Base-by-base conservation (phyloP, 2,888 invertebrate species). In the Cepaea hortensis region DNA sequence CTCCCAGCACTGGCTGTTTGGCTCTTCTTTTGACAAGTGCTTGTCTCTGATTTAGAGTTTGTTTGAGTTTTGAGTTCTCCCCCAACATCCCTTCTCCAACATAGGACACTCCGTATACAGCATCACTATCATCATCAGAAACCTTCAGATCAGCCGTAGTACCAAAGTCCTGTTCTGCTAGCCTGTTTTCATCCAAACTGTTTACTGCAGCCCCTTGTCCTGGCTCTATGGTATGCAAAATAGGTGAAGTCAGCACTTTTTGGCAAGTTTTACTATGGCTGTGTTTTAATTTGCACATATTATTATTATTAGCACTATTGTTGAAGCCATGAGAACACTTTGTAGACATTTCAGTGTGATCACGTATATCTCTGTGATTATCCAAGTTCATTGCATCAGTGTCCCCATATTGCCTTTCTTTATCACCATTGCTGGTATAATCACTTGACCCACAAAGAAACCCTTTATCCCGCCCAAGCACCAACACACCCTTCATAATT, bases 401-500 rank as follows among this genome's bases (percentile, higher is more conserved):
- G 11, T 9, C 11, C 7, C 11, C 55, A 55, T 55, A 9, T 55
- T 55, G 7, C 55, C 55, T 9, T 55, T 55, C 1, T 55, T 55
- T 55, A 11, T 55, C 55, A 55, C 55, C 55, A 55, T 1, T 55
- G 11, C 11, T 55, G 6, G 6, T 6, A 55, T 55, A 11, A 11
- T 55, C 55, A 55, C 55, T 9, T 55, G 55, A 55, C 55, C 11
- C 55, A 55, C 68, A 68, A 65, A 20, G 65, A 20, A 62, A 11
- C 3, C 2, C 11, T 80, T 80, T 72, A 23, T 88, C 68, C 82
- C 86, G 55, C 70, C 84, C 55, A 62, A 87, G 77, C 2, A 85
- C 84, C 48, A 87, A 87, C 85, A 93, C 91, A 46, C 92, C 92
- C 77, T 90, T 88, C 48, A 93, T 87, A 83, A 93, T 91, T 87